These are phyloP conservation scores for Drosophila dunni DNA, from an alignment of 1,140 invertebrate genomes.

Conservation along the genomic window DNA sequence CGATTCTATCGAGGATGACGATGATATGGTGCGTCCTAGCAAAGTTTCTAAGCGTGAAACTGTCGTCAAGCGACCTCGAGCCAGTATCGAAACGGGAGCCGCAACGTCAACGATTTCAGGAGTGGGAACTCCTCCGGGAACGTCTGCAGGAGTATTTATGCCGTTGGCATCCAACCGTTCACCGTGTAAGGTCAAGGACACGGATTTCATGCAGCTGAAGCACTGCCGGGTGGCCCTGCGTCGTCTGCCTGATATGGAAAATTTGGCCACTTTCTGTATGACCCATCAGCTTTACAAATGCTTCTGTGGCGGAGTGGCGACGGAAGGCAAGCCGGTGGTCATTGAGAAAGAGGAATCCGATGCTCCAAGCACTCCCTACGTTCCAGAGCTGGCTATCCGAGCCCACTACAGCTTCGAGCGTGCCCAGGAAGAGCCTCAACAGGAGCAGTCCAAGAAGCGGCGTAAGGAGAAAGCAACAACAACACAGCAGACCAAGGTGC, in stretches of 20 bases:
- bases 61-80: neutral
- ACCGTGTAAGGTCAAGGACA: conserved; percentile 58
- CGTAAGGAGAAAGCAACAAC: conserved; percentile 34
- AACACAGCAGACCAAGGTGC: neutral
- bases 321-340: conserved; percentile 67
- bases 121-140: no score
- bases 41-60: conserved; percentile 12
- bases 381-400: conserved; percentile 55
- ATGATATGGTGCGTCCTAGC: neutral
- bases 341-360: conserved; percentile 71
- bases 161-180: conserved; percentile 1
- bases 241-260: conserved; percentile 60
- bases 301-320: conserved; percentile 68
- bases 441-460: conserved; percentile 41
- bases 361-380: conserved; percentile 37
- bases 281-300: conserved; percentile 83
- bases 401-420: conserved; percentile 77
- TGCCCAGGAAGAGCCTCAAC: conserved; percentile 39
- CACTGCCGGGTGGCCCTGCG: conserved; percentile 71
- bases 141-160: neutral
- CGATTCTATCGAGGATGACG: conserved; percentile 65
- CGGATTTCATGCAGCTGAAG: conserved; percentile 61
- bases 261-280: conserved; percentile 79
- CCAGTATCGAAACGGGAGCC: neutral
- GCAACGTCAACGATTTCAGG: no score